phyloP scores from a whole-genome alignment of 64 coral and sea anemone species.

The Montipora sp. region DNA sequence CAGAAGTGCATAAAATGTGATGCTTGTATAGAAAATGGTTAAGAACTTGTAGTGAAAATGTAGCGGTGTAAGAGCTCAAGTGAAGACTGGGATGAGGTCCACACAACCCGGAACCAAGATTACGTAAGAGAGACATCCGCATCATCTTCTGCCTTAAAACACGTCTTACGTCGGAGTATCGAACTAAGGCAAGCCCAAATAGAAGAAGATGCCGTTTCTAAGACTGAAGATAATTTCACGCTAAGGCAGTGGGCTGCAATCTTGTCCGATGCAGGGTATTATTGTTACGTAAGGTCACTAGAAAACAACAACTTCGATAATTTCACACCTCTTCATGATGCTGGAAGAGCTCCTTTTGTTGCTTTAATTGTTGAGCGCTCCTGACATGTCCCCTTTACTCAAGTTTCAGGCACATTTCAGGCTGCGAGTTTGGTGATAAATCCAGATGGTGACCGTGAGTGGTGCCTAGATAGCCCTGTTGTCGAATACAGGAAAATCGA shows the following conservation, averaged over 20 bases:
- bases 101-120: too few species aligned
- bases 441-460: neutral
- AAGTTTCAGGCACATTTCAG: neutral
- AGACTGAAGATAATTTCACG: neutral
- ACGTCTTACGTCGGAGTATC: neutral
- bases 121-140: too few species aligned
- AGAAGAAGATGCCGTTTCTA: neutral
- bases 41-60: too few species aligned
- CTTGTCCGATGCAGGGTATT: neutral
- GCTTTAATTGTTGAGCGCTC: neutral
- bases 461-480: neutral
- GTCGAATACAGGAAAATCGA: neutral
- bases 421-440: neutral
- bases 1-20: too few species aligned
- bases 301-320: neutral
- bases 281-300: neutral
- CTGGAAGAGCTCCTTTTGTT: neutral
- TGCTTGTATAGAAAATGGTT: too few species aligned
- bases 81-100: too few species aligned
- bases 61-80: too few species aligned
- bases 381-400: neutral
- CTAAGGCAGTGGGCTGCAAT: neutral
- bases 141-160: neutral
- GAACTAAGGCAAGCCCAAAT: neutral
- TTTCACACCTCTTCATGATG: neutral